A percentile compares a stretch with the other conserved stretches of the same genome.
phyloP scores from a whole-genome alignment of 2,888 invertebrate species.

The Amphipoea oculea region DNA sequence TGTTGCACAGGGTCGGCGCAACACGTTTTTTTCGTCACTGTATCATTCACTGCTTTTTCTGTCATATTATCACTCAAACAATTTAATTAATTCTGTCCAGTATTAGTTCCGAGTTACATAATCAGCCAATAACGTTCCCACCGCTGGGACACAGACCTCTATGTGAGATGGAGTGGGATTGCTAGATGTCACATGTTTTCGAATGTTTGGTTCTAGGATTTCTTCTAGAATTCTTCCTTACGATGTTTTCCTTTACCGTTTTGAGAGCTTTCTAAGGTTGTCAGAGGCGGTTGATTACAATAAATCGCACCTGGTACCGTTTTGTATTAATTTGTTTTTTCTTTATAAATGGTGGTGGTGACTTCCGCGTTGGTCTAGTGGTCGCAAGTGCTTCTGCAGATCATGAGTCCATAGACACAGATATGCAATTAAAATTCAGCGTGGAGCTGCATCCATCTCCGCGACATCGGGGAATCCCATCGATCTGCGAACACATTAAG shows the following conservation, averaged over 20 bases:
- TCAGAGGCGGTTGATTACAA: too few species aligned
- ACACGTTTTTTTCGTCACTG: background rate
- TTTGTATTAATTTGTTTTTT: background rate
- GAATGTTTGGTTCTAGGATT: background rate
- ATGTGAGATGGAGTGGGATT: background rate
- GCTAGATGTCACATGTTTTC: background rate
- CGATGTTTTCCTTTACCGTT: background rate
- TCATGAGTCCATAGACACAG: too few species aligned
- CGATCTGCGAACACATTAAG: background rate
- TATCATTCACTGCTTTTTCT: background rate
- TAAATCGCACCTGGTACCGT: too few species aligned
- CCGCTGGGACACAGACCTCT: background rate
- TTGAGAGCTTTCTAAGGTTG: background rate
- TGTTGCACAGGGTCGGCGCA: background rate
- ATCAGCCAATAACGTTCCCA: background rate
- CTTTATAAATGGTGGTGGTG: background rate
- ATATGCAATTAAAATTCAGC: too few species aligned
- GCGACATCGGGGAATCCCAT: too few species aligned
- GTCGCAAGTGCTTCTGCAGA: background rate
- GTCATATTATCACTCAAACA: background rate
- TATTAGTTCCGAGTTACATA: background rate
- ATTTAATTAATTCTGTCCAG: background rate
- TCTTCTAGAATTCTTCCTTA: too few species aligned
- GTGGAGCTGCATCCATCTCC: too few species aligned
- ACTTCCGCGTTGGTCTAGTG: background rate